Evolutionary conservation across 35 echinoderm and acorn worm species (phyloP).

Genomic region (Diadema setosum): DNA sequence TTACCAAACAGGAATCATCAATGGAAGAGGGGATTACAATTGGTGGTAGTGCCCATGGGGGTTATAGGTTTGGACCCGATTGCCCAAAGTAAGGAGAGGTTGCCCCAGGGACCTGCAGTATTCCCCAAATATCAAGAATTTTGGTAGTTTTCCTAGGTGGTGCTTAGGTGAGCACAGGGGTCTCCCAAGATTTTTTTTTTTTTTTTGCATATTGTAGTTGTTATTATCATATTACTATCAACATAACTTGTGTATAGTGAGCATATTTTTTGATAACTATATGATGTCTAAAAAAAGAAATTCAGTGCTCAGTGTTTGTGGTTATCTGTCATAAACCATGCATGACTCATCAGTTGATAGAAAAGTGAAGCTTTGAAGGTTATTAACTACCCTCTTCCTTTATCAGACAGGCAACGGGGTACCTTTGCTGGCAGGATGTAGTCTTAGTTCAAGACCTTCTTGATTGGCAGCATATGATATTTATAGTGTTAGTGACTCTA

Average conservation of each 20-base stretch:
- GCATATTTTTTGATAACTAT: not conserved
- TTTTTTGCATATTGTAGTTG: not conserved
- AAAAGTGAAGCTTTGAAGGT: not conserved
- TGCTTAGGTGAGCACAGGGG: too few species aligned
- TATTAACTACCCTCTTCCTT: not conserved
- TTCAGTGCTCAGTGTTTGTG: not conserved
- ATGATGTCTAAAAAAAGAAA: not conserved
- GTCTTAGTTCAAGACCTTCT: not conserved
- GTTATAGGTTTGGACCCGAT: too few species aligned
- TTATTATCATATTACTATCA: not conserved
- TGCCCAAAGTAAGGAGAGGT: too few species aligned
- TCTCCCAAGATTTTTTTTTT: too few species aligned
- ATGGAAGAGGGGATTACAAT: too few species aligned
- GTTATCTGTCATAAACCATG: not conserved
- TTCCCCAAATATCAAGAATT: too few species aligned
- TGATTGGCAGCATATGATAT: too few species aligned
- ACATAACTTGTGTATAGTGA: not conserved
- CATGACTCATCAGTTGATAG: not conserved
- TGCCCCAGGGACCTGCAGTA: too few species aligned
- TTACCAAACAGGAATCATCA: too few species aligned
- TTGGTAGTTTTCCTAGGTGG: too few species aligned
- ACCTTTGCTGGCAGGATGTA: not conserved
- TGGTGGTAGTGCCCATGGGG: too few species aligned
- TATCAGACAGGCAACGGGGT: not conserved
- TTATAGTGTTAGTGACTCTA: not conserved